Base-by-base conservation (phyloP, 2,797 vertebrate genomes). In the Schizopygopsis pylzovi region DNA sequence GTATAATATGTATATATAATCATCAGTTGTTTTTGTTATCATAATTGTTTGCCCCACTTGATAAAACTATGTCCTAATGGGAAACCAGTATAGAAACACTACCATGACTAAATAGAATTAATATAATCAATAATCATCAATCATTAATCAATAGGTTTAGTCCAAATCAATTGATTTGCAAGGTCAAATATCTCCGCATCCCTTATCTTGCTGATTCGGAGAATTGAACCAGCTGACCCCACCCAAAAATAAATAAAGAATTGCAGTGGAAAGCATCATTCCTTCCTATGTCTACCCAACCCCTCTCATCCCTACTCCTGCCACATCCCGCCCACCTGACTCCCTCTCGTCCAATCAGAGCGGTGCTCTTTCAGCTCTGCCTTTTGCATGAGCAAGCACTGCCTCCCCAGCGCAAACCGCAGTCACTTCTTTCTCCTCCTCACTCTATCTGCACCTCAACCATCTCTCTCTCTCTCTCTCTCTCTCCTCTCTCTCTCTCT, bases 381-480 rank as follows among this genome's bases (percentile, higher is more conserved):
- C 91, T 92, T 88, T 90, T 92, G 91, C 90, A 91, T 88, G 85
- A 89, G 94, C 89, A 91, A 93, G 13, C 88, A 90, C 91, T 92
- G 94, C 93, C 93, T 95, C 92, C 92, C 82, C 93, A 93, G 91
- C 92, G 89, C 91, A 92, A 94, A 92, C 93, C 92, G 94, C 95
- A 94, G 92, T 95, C 92, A 93, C 92, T 92, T 91, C 71, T 87
- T 91, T 89, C 89, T 72, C 87, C 89, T 90, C 86, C 82, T 90
- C 84, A 87, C 91, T 88, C 89, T 88, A 90, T 92, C 88, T 90
- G 87, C 89, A 88, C 91, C 91, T 90, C 90, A 90, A 89, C 65
- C 82, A 87, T 91, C 79, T 92, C 91, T 56, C 71, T 87, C 76
- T 61, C 75, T 45, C 75, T 54, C 25, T 82, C 81, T 82, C 73